Percentiles rank a stretch among this genome's conserved stretches.
phyloP scores from a whole-genome alignment of 2,888 invertebrate genomes.

The Athalia rosae region DNA sequence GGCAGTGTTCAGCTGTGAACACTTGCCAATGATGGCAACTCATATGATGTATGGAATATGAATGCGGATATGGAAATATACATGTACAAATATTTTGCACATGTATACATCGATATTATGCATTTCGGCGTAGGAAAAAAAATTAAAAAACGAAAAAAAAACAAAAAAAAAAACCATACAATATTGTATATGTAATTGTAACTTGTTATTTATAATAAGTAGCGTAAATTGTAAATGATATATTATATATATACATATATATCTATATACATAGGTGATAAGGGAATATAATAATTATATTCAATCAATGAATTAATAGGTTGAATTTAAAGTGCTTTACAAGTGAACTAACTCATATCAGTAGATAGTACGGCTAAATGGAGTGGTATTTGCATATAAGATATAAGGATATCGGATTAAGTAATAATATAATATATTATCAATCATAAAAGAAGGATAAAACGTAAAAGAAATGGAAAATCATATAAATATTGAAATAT shows the following conservation, averaged over 20 bases:
- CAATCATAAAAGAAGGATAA: conserved; percentile 21
- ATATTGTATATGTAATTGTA: conserved; percentile 20
- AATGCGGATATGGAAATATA: not conserved
- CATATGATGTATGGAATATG: not conserved
- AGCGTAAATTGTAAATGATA: conserved; percentile 35
- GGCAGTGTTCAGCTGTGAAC: conserved; percentile 21
- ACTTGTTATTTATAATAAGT: too few relatives aligned
- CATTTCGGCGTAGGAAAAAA: conserved; percentile 1
- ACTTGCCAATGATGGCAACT: not conserved
- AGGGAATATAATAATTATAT: conserved; percentile 33
- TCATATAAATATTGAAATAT: conserved; percentile 42
- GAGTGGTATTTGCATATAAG: conserved; percentile 36
- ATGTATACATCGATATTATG: not conserved
- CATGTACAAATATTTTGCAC: conserved; percentile 1
- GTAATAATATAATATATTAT: conserved; percentile 52
- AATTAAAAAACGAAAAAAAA: conserved; percentile 36
- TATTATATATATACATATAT: conserved; percentile 59
- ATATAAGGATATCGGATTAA: conserved; percentile 46
- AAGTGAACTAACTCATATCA: conserved; percentile 72
- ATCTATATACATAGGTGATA: conserved; percentile 51
- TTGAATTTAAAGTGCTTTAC: conserved; percentile 72
- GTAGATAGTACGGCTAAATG: conserved; percentile 66
- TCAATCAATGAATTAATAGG: conserved; percentile 56
- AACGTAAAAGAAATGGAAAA: conserved; percentile 19
- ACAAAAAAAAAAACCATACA: conserved; percentile 32